Base-by-base conservation (phyloP, 2,797 vertebrate species). In the Manis crassicaudata region DNA sequence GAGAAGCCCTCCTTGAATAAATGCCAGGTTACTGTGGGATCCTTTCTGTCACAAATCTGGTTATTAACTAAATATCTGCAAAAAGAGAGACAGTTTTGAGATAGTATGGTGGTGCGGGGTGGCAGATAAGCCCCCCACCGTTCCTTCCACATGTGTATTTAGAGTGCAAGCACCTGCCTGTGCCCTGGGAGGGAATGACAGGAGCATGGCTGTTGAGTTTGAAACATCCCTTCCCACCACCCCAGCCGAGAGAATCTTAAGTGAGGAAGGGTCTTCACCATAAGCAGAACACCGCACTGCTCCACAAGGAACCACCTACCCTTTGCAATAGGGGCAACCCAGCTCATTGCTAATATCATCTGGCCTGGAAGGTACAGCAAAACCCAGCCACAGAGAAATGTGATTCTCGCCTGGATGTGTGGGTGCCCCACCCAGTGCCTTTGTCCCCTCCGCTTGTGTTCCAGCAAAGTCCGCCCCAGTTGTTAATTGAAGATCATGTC, bases 311-410 rank as follows among this genome's bases (percentile, higher is more conserved):
- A 85, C 43, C 29, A 4, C 56, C 2, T 29, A n/a, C 43, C 80
- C 70, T 91, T 65, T 46, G 4, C 35, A 58, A 54, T 3, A 27
- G 37, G 23, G 25, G 63, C 40, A 63, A 16, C 29, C 32, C 43
- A 4, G 68, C 82, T 65, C 63, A 43, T 14, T 79, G 97, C 73
- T 95, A 88, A 77, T 27, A 88, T 54, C 90, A 8, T 37, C 81
- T 17, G 82, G 58, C 87, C 93, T 95, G 95, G 90, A 96, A 97
- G 93, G 93, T 83, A 90, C 92, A 85, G 97, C 72, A 94, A 77
- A 86, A 77, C 29, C 40, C 93, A 88, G 56, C 60, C 79, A 25
- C 25, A 0, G 75, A 82, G 62, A 90, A 43, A 52, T 0, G 14
- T 0, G 63, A 12, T 81, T 87, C 70, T 32, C 0, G 37, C 92